Base-by-base conservation (phyloP, 2,113 vertebrate species). In the Chaenogobius annularis region DNA sequence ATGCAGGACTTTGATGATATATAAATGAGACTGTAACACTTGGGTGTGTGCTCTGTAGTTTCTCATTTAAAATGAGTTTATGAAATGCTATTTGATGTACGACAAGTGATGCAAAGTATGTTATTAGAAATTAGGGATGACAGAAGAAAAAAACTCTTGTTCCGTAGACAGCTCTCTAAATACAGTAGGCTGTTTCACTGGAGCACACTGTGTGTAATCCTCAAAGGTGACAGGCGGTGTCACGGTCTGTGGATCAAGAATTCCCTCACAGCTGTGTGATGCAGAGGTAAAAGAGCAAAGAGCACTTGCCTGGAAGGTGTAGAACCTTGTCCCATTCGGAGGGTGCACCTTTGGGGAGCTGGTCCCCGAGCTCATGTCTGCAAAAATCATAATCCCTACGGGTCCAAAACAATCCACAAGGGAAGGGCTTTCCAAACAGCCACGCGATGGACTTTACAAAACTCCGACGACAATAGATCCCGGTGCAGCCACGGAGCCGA, bases 321-420 rank as follows among this genome's bases (percentile, higher is more conserved):
- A 98, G 92, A 96, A 98, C 77, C 98, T 92, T 54, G 97, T 99
- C 89, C 98, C 98, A 84, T 99, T 99, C 73, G 97, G 97, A 74
- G 94, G 97, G 89, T 99, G 96, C 81, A 96, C 94, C 94, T 98
- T 99, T 66, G 96, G 95, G 92, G 96, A 96, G 89, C 94, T 96
- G 91, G 95, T 95, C 91, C 96, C 96, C 90, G 95, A 91, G 83
- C 91, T 98, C 96, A 97, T 96, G 92, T 99, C 98, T 66, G 94
- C 97, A 92, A 99, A 98, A 93, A 99, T 99, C 98, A 99, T 99
- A 91, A 93, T 94, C 94, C 92, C 91, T 89, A 82, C 86, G 50
- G 43, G 58, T 44, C 56, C 61, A 5, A 69, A 77, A 73, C 89
- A 94, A 94, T 95, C 95, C 95, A 94, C 88, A 93, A 90, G 88